Evolutionary conservation across 35 echinoderm and acorn worm genomes (phyloP), one percentile per base, ranked within the genome.

Genomic region (Lytechinus variegatus): DNA sequence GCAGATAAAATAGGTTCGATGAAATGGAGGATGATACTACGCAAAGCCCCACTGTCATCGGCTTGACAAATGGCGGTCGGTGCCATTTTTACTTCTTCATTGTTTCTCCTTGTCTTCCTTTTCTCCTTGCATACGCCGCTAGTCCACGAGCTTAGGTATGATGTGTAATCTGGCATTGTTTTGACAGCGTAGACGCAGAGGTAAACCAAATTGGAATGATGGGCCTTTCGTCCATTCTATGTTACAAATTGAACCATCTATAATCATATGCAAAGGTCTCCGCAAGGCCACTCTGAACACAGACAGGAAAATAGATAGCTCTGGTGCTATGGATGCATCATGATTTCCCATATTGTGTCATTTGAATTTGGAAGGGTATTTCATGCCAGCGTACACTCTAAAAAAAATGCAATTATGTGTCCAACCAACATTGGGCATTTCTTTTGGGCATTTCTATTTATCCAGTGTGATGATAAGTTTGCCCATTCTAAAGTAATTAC

Each of bases 1-100:
- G 66, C 66, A 79, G 66, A 79, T 79, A 79, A 79, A 90, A 90
- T 90, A 90, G 88, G 88, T 90, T 52, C 88, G 88, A 90, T 90
- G 88, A 90, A 54, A 54, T 54, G 66, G 66, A 19, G 66, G 66
- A 79, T 79, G 66, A 79, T 90, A 52, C 52, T 90, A 90, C 52
- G 52, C 88, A 90, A 90, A 90, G 28, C 88, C 29, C 29, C 88
- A 90, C 88, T 90, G 88, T 90, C 88, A 90, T 90, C 88, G 88
- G 52, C 52, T 52, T 54, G 52, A 54, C 88, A 90, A 90, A 90
- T 90, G 88, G 88, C n/a, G 27, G 52, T 52, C 52, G 27, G 29
- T 54, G 52, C 88, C 88, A 52, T 54, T 54, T 90, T 90, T 90
- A 52, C 88, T 90, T 90, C 66, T 90, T 24, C 24, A 90, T 90